Evolutionary conservation across 2,113 vertebrate genomes (phyloP).

Genomic region (Aphyosemion australe): DNA sequence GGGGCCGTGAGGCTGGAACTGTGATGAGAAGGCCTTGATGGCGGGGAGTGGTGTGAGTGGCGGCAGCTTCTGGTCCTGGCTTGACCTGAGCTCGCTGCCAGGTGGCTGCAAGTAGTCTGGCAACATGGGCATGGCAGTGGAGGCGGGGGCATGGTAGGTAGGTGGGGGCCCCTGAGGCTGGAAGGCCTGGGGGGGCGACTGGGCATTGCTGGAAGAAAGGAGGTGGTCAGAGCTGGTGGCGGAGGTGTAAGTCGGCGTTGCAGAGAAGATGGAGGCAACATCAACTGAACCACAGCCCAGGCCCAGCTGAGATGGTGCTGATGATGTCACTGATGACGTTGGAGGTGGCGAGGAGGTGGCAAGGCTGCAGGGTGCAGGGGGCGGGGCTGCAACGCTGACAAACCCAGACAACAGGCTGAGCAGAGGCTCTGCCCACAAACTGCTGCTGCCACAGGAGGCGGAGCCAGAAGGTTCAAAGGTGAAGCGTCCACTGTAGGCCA

Average conservation of each 20-base stretch:
- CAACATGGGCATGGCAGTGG: conserved; percentile 83
- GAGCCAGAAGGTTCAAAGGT: conserved; percentile 84
- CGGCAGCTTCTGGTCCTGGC: conserved; percentile 52
- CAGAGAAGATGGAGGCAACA: conserved; percentile 86
- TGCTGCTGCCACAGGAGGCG: conserved; percentile 75
- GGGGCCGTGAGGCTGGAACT: conserved; percentile 75
- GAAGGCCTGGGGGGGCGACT: conserved; percentile 27
- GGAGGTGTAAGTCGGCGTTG: conserved; percentile 81
- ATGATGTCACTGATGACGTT: conserved; percentile 67
- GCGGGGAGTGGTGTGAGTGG: conserved; percentile 93
- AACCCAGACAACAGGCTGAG: conserved; percentile 93
- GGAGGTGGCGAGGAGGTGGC: conserved; percentile 75
- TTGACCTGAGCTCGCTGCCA: conserved; percentile 72
- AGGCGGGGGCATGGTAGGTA: conserved; percentile 77
- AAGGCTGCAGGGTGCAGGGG: conserved; percentile 73
- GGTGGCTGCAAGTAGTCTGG: conserved; percentile 89
- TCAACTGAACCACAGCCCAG: conserved; percentile 71
- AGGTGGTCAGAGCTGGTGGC: conserved; percentile 76
- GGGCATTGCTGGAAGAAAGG: conserved; percentile 50
- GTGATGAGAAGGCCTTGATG: conserved; percentile 93
- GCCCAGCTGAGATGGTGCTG: conserved; percentile 64
- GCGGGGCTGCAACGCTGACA: conserved; percentile 85
- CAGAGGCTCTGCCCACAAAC: conserved; percentile 93
- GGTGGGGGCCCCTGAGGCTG: conserved; percentile 84
- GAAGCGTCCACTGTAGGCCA: conserved; percentile 94